Evolutionary conservation across 2,113 vertebrate species (phyloP), one percentile per base, ranked within the genome.

Genomic region (Misgurnus mizolepis): DNA sequence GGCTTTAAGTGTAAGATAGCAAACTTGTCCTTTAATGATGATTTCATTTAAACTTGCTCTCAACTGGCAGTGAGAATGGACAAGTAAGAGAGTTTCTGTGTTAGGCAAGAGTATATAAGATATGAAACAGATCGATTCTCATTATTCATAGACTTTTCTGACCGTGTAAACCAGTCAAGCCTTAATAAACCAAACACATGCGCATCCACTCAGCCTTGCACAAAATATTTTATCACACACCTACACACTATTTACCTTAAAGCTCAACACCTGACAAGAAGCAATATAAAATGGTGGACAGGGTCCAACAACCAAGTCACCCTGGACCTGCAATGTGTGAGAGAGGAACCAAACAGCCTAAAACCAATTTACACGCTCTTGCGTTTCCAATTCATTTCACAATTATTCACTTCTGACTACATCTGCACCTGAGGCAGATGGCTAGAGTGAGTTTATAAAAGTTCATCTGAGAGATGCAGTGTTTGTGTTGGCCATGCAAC

Each of bases 131-230:
- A 73, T 73, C 4, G 1, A 73, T 73, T 60, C 40, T 73, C 55
- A 73, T 73, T 73, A 60, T 73, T 60, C 60, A 73, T 73, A n/a
- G 70, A 60, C 53, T 41, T 58, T 72, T 72, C 40, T 73, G 39
- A 60, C 39, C 40, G 3, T 60, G 40, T 73, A 58, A 43, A 58
- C 53, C 39, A 58, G 69, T 58, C 69, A 72, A 53, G 53, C 50
- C 41, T 72, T 34, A 72, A 72, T 72, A 72, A 72, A 72, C 70
- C 39, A 58, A 72, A 15, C 39, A 72, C 53, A 22, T 18, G 53
- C 53, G 3, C 27, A 34, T 34, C 27, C 27, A 34, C 27, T 43
- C 70, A 41, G 53, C 58, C 70, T 58, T 58, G 70, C 53, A 43
- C 39, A 72, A 53, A 22, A n/a, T 56, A 72, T 58, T 41, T 72